A percentile compares a stretch with the other conserved stretches of the same genome.
phyloP scores from a whole-genome alignment of 2,888 invertebrate genomes.

The Acanthosepion esculentum region DNA sequence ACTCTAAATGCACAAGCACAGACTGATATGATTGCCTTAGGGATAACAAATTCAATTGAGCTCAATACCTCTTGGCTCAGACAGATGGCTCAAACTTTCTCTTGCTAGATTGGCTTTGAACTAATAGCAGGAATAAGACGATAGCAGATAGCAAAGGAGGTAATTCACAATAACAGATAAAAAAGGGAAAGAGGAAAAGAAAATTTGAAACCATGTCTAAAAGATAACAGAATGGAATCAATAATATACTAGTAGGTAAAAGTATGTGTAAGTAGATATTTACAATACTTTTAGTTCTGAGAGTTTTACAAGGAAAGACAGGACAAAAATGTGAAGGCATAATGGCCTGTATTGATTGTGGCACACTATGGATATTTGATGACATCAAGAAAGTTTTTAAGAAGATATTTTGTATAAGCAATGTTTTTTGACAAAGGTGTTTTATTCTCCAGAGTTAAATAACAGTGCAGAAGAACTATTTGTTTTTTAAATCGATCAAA shows the following conservation, averaged over 20 bases:
- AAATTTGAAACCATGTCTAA: background rate
- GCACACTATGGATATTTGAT: background rate
- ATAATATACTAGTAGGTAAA: background rate
- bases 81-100: constrained; percentile 22
- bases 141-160: constrained; percentile 8
- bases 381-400: background rate
- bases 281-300: background rate
- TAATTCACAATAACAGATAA: constrained; percentile 4
- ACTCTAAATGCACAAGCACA: background rate
- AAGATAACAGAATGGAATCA: background rate
- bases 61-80: background rate
- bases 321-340: background rate
- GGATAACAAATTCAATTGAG: constrained; percentile 23
- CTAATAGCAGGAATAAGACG: constrained; percentile 1
- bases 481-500: too few species aligned
- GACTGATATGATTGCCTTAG: background rate
- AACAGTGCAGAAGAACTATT: too few species aligned
- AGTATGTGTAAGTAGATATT: background rate
- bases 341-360: background rate
- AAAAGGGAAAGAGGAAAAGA: background rate
- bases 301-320: background rate
- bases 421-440: too few species aligned
- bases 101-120: constrained; percentile 22
- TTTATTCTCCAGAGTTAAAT: too few species aligned
- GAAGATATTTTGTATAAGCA: background rate